Conservation (phyloP, 2,113 vertebrate genomes). For the Chloroceryle aenea region DNA sequence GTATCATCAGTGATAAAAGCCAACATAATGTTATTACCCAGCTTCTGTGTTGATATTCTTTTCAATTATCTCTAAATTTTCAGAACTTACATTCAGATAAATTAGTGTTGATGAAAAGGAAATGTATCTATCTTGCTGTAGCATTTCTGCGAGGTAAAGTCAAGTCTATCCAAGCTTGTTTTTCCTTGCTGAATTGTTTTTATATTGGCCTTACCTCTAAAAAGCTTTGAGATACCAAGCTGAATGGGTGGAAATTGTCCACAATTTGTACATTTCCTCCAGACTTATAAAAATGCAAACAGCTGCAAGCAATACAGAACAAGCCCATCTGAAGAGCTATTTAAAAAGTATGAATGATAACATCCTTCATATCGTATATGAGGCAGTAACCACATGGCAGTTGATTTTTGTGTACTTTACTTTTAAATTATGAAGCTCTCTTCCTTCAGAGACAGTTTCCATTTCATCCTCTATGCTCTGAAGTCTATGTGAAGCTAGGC, state of each 20-base stretch:
- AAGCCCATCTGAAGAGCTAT: slow-evolving; percentile 8
- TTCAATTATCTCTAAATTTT: neutral
- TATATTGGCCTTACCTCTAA: neutral
- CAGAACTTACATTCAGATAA: neutral
- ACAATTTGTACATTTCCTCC: slow-evolving; percentile 20
- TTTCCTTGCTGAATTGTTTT: neutral
- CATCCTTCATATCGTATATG: neutral
- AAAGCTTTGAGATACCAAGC: neutral
- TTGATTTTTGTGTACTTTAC: slow-evolving; percentile 13
- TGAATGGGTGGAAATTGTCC: neutral
- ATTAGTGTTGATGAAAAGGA: neutral
- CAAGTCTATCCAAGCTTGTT: neutral
- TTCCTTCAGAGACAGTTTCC: neutral
- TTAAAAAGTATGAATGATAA: slow-evolving; percentile 29
- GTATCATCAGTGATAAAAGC: neutral
- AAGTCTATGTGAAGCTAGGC: neutral
- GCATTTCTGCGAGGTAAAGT: neutral
- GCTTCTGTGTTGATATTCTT: neutral
- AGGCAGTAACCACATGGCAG: neutral
- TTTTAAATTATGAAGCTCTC: neutral
- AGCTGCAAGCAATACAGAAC: slow-evolving; percentile 12
- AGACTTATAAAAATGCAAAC: neutral
- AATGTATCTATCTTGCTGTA: neutral
- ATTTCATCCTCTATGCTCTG: neutral
- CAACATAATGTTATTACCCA: neutral